Percentiles rank a stretch among this genome's conserved stretches.
phyloP scores from a whole-genome alignment of 1,140 invertebrate species.

The Lordiphosa clarofinis region DNA sequence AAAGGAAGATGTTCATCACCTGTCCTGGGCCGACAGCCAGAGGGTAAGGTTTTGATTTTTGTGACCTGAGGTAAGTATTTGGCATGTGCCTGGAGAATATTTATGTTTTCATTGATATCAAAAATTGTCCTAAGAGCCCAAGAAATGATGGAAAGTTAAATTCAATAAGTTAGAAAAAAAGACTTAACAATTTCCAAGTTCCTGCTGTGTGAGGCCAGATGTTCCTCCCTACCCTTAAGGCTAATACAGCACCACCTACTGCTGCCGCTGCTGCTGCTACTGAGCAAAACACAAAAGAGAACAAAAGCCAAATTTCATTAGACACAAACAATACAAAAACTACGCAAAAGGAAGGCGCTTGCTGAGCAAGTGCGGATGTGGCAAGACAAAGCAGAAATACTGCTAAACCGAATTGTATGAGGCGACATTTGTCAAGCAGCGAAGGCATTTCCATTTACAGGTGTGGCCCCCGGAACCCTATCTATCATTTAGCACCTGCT shows the following conservation, averaged over 20 bases:
- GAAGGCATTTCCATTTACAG: constrained; percentile 18
- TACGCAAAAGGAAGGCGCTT: constrained; percentile 49
- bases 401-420: constrained; percentile 49
- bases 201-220: background rate
- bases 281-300: constrained; percentile 12
- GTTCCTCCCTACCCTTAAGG: constrained; percentile 8
- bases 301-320: constrained; percentile 20
- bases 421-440: constrained; percentile 34
- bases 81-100: constrained; percentile 34
- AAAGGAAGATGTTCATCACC: constrained; percentile 59
- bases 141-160: background rate
- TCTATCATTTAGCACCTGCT: constrained; percentile 67
- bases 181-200: background rate
- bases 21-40: constrained; percentile 32
- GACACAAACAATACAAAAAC: constrained; percentile 20
- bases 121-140: no score
- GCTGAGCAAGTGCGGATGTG: constrained; percentile 21
- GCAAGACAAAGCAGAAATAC: constrained; percentile 24
- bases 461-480: constrained; percentile 27
- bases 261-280: constrained; percentile 39
- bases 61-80: constrained; percentile 20
- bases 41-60: constrained; percentile 8
- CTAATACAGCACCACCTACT: constrained; percentile 46
- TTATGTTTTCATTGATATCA: no score
- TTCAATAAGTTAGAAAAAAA: background rate